Evolutionary conservation across 1,140 invertebrate species (phyloP).

Genomic region (Drosophila yakuba): DNA sequence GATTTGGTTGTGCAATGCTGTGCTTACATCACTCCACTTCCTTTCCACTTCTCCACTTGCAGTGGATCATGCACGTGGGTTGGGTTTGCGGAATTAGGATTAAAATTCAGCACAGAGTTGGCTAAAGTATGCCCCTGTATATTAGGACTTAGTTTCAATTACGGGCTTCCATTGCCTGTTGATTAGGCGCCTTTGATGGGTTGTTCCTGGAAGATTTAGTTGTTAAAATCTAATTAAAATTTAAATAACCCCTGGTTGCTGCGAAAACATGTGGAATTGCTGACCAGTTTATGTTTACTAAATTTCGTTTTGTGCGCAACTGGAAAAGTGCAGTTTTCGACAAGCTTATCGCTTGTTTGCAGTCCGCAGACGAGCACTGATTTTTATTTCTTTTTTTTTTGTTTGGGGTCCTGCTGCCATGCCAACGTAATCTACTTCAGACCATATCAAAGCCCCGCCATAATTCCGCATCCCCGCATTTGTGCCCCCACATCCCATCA

Average conservation of each 20-base stretch:
- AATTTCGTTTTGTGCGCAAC: not conserved
- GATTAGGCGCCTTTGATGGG: too few species aligned
- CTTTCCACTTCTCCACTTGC: slow-evolving; percentile 16
- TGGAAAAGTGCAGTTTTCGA: slow-evolving; percentile 27
- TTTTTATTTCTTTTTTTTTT: slow-evolving; percentile 34
- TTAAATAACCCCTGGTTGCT: too few species aligned
- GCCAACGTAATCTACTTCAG: slow-evolving; percentile 67
- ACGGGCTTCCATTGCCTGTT: too few species aligned
- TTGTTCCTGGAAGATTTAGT: too few species aligned
- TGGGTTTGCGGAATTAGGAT: not conserved
- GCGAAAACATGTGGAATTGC: not conserved
- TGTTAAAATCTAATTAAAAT: too few species aligned
- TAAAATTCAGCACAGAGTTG: not conserved
- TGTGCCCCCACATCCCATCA: too few species aligned
- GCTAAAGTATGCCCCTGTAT: not conserved
- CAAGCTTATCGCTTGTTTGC: slow-evolving; percentile 62
- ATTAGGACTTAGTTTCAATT: too few species aligned
- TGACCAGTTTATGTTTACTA: slow-evolving; percentile 15
- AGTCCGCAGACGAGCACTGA: slow-evolving; percentile 33
- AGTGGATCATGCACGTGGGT: slow-evolving; percentile 17
- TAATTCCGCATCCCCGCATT: not conserved
- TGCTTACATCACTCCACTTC: slow-evolving; percentile 36
- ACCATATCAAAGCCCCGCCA: slow-evolving; percentile 20
- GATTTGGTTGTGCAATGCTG: slow-evolving; percentile 41
- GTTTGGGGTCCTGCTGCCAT: slow-evolving; percentile 14